A percentile compares a stretch with the other conserved stretches of the same genome.
Evolutionary conservation across 2,797 vertebrate species (phyloP).

Genomic region (Hylomyscus alleni): DNA sequence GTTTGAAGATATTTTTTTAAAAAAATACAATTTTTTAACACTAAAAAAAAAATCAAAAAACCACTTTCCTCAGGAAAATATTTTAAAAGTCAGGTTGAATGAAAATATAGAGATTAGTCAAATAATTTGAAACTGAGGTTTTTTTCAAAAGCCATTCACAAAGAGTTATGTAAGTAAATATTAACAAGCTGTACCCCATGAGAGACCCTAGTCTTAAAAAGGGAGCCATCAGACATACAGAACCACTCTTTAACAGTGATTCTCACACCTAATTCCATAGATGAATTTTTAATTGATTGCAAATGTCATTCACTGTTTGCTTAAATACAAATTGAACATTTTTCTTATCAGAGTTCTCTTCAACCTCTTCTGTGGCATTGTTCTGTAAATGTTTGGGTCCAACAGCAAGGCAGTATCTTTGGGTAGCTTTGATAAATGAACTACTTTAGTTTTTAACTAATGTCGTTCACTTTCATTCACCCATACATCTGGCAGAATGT

Average conservation of each 20-base stretch:
- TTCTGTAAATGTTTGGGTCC: too few relatives aligned
- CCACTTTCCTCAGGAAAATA: slow-evolving; percentile 85
- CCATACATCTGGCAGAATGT: too few relatives aligned
- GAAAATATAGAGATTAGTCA: slow-evolving; percentile 85
- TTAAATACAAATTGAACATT: slow-evolving; percentile 88
- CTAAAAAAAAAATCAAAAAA: slow-evolving; percentile 87
- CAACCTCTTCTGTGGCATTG: too few relatives aligned
- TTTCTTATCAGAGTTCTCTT: slow-evolving; percentile 85
- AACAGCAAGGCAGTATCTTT: too few relatives aligned
- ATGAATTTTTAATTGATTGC: slow-evolving; percentile 87
- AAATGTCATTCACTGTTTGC: slow-evolving; percentile 89
- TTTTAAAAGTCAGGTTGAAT: slow-evolving; percentile 85
- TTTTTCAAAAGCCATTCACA: slow-evolving; percentile 87
- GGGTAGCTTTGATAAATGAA: too few relatives aligned
- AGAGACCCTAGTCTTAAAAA: slow-evolving; percentile 87
- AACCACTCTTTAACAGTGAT: slow-evolving; percentile 89
- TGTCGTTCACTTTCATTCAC: too few relatives aligned
- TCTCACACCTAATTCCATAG: slow-evolving; percentile 87
- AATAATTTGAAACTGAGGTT: slow-evolving; percentile 87
- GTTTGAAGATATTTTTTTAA: slow-evolving; percentile 89
- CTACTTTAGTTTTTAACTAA: too few relatives aligned
- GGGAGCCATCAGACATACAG: slow-evolving; percentile 88
- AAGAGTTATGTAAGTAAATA: slow-evolving; percentile 84
- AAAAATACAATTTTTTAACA: slow-evolving; percentile 89
- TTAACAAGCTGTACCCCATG: slow-evolving; percentile 85